Evolutionary conservation across 2,113 vertebrate species (phyloP).

Genomic region (Malurus elegans): DNA sequence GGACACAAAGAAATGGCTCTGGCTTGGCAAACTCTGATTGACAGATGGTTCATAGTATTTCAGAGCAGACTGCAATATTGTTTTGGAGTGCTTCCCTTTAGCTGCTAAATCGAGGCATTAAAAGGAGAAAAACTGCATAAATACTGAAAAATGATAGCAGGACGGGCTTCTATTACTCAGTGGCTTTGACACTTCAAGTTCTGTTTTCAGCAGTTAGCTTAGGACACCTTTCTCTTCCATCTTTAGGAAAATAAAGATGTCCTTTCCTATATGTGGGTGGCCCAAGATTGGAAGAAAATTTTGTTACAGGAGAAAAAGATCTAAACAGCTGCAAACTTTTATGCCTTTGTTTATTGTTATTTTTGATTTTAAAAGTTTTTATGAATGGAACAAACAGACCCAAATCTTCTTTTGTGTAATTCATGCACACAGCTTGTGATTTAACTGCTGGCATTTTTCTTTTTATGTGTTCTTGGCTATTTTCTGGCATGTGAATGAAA

Average conservation of each 20-base stretch:
- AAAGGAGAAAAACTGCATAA: not conserved
- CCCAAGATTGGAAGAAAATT: not conserved
- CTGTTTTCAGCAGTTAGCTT: not conserved
- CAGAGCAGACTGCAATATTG: not conserved
- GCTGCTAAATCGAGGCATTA: not conserved
- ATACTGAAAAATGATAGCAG: not conserved
- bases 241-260: not conserved
- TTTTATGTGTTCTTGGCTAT: not conserved
- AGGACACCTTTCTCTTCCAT: not conserved
- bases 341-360: not conserved
- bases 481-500: not conserved
- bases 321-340: not conserved
- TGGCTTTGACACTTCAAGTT: not conserved
- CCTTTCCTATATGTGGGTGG: not conserved
- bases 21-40: not conserved
- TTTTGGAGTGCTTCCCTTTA: not conserved
- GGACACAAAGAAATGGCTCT: not conserved
- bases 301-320: not conserved
- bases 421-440: not conserved
- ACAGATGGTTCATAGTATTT: not conserved
- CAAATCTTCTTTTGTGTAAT: not conserved
- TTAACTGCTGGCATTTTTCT: not conserved
- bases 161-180: not conserved
- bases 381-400: not conserved
- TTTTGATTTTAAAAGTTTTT: not conserved